Evolutionary conservation across 92 coral and sea anemone genomes (phyloP).

Genomic region (Epizoanthus illoricatus): DNA sequence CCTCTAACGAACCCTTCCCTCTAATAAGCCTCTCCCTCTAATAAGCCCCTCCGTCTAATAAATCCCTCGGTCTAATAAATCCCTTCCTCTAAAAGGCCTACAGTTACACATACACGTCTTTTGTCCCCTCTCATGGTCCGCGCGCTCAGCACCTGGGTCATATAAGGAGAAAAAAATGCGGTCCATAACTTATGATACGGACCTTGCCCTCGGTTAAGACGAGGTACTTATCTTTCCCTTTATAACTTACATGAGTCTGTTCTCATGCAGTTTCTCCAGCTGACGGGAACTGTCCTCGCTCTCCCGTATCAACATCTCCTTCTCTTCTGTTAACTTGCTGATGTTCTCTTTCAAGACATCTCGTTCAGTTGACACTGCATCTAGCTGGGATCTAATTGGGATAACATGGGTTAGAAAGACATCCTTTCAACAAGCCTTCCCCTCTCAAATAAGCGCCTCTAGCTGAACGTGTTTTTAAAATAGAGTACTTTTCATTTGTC

Average conservation of each 20-base stretch:
- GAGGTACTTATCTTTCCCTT: not conserved
- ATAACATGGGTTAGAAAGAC: not conserved
- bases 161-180: not conserved
- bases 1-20: too few species aligned
- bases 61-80: too few species aligned
- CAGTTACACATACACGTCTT: not conserved
- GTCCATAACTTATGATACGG: not conserved
- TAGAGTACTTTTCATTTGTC: not conserved
- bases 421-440: not conserved
- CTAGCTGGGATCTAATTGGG: conserved; percentile 74
- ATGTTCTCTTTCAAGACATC: conserved; percentile 83
- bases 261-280: conserved; percentile 80
- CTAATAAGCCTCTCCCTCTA: too few species aligned
- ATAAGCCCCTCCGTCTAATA: too few species aligned
- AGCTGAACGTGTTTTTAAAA: not conserved
- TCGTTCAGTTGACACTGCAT: conserved; percentile 79
- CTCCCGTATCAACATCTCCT: conserved; percentile 88
- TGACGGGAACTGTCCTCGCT: conserved; percentile 91
- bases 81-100: too few species aligned
- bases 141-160: too few species aligned
- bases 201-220: not conserved
- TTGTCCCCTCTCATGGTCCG: too few species aligned
- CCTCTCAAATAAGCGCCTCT: not conserved
- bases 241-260: conserved; percentile 63
- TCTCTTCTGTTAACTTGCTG: conserved; percentile 78